A percentile compares a stretch with the other conserved stretches of the same genome.
Evolutionary conservation across 2,888 invertebrate species (phyloP).

Genomic region (Gastracanthus pulcherrimus): DNA sequence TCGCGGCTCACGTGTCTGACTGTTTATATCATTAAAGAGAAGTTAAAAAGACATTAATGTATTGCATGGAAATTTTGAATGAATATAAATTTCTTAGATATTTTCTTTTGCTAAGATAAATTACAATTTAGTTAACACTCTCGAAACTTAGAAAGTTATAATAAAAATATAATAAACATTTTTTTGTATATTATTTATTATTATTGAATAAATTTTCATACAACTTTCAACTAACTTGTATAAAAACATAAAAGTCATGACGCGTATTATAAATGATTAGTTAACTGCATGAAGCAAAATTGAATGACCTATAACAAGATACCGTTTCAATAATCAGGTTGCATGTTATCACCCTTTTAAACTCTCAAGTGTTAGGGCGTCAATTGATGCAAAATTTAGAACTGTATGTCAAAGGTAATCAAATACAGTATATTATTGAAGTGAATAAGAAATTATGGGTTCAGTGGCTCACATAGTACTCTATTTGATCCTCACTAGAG

Average conservation of each 20-base stretch:
- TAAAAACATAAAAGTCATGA: no score
- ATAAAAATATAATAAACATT: no score
- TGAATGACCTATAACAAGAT: slow-evolving; percentile 31
- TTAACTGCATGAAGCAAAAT: not conserved
- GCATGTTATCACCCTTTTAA: slow-evolving; percentile 24
- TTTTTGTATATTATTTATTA: no score
- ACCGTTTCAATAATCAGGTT: slow-evolving; percentile 34
- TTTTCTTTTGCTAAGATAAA: no score
- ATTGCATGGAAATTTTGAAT: not conserved
- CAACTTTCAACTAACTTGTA: no score
- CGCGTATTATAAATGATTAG: not conserved
- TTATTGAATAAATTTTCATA: no score
- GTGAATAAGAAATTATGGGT: slow-evolving; percentile 28
- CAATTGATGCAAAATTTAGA: slow-evolving; percentile 34
- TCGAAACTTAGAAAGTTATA: no score
- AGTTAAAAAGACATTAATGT: not conserved
- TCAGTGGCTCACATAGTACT: not conserved
- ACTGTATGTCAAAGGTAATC: slow-evolving; percentile 10
- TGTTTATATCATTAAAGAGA: not conserved
- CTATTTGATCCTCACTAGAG: not conserved
- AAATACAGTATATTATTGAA: slow-evolving; percentile 30
- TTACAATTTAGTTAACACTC: no score
- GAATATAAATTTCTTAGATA: no score
- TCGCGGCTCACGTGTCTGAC: no score
- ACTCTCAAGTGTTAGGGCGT: not conserved